Evolutionary conservation across 2,888 invertebrate species (phyloP).

Genomic region (Pasiphila rectangulata): DNA sequence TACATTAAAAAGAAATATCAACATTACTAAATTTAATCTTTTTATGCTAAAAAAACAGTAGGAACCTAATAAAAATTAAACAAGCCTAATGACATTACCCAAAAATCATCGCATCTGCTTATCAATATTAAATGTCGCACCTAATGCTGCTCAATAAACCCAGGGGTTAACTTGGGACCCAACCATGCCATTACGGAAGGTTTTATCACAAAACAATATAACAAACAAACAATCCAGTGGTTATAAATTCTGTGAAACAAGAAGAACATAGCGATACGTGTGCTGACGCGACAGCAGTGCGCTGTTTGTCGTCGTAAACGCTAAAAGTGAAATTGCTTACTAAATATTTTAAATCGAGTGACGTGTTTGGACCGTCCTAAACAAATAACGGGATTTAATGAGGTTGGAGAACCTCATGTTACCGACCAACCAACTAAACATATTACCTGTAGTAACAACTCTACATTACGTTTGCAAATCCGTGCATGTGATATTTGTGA

Average conservation of each 20-base stretch:
- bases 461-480: conserved; percentile 17
- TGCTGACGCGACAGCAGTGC: conserved; percentile 48
- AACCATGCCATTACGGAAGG: not conserved
- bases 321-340: conserved; percentile 61
- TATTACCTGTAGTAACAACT: conserved; percentile 24
- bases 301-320: conserved; percentile 67
- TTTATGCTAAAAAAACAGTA: too few relatives aligned
- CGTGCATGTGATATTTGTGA: conserved; percentile 13
- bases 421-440: conserved; percentile 27
- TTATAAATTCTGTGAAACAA: conserved; percentile 8
- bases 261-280: conserved; percentile 17
- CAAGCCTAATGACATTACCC: too few relatives aligned
- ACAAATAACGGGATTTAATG: conserved; percentile 75
- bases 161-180: too few relatives aligned
- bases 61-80: too few relatives aligned
- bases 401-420: conserved; percentile 51
- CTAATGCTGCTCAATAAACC: too few relatives aligned
- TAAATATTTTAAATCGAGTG: conserved; percentile 75
- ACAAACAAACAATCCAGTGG: conserved; percentile 5
- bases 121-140: too few relatives aligned
- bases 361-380: conserved; percentile 74
- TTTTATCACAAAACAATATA: not conserved
- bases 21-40: too few relatives aligned
- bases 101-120: too few relatives aligned
- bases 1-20: too few relatives aligned